A percentile compares a stretch with the other conserved stretches of the same genome.
Evolutionary conservation across 2,113 vertebrate genomes (phyloP).

Genomic region (Cyanoliseus patagonus): DNA sequence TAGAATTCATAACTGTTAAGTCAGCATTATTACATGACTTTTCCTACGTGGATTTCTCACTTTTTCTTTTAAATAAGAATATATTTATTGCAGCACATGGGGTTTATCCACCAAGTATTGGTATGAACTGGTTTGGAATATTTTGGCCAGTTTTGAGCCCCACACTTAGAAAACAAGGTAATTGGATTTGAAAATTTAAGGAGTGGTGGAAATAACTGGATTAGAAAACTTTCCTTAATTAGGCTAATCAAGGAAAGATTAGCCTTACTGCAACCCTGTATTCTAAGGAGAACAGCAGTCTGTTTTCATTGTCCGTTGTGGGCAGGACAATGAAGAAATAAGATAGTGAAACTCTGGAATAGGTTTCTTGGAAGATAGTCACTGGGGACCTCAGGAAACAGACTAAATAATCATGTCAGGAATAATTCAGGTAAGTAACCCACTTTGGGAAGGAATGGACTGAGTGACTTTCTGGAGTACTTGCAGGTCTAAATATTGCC

Average conservation of each 20-base stretch:
- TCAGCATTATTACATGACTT: not conserved
- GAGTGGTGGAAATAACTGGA: not conserved
- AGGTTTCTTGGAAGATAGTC: not conserved
- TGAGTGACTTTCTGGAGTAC: not conserved
- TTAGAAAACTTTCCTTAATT: not conserved
- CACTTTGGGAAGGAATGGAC: not conserved
- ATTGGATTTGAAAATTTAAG: not conserved
- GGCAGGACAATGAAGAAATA: not conserved
- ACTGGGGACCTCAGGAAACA: not conserved
- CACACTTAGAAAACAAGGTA: accelerated
- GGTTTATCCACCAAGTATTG: not conserved
- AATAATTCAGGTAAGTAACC: not conserved
- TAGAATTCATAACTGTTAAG: not conserved
- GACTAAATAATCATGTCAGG: not conserved
- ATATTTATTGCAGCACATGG: not conserved
- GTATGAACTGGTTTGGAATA: not conserved
- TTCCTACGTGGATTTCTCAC: not conserved
- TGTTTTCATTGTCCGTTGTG: not conserved
- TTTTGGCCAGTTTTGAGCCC: not conserved
- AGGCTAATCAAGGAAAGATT: not conserved
- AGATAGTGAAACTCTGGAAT: not conserved
- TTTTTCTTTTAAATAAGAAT: not conserved
- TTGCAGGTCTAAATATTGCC: not conserved
- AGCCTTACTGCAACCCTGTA: not conserved
- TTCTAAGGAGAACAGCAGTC: not conserved